Evolutionary conservation across 2,888 invertebrate genomes (phyloP).

Genomic region (Drosophila barbarae): DNA sequence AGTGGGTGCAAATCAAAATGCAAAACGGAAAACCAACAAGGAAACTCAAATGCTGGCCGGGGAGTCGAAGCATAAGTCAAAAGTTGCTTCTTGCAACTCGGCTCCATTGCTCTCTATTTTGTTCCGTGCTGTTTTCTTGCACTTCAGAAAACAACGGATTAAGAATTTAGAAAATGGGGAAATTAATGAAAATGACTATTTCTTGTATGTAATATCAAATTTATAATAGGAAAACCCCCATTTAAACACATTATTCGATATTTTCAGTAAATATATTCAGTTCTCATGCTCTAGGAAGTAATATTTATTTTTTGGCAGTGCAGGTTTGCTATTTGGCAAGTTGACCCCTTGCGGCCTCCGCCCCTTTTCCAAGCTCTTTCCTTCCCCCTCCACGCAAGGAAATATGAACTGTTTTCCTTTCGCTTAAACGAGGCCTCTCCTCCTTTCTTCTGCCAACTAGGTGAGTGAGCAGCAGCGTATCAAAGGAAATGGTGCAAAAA

Average conservation of each 20-base stretch:
- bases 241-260: neutral
- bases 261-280: neutral
- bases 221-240: neutral
- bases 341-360: conserved; percentile 30
- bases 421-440: conserved; percentile 38
- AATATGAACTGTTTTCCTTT: conserved; percentile 49
- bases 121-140: neutral
- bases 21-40: conserved; percentile 62
- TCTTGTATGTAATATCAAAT: neutral
- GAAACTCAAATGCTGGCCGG: conserved; percentile 53
- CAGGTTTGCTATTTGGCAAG: conserved; percentile 21
- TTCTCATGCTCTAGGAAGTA: no score
- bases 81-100: conserved; percentile 41
- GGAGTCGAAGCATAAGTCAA: conserved; percentile 66
- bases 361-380: conserved; percentile 1
- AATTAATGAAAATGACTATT: neutral
- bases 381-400: conserved; percentile 20
- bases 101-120: conserved; percentile 12
- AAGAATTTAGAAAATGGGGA: neutral
- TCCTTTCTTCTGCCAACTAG: conserved; percentile 49
- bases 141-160: neutral
- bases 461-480: conserved; percentile 64
- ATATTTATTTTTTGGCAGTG: conserved; percentile 11
- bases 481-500: conserved; percentile 72
- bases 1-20: conserved; percentile 67